Base-by-base conservation (phyloP, 1,140 invertebrate genomes). In the Platyura marginata region DNA sequence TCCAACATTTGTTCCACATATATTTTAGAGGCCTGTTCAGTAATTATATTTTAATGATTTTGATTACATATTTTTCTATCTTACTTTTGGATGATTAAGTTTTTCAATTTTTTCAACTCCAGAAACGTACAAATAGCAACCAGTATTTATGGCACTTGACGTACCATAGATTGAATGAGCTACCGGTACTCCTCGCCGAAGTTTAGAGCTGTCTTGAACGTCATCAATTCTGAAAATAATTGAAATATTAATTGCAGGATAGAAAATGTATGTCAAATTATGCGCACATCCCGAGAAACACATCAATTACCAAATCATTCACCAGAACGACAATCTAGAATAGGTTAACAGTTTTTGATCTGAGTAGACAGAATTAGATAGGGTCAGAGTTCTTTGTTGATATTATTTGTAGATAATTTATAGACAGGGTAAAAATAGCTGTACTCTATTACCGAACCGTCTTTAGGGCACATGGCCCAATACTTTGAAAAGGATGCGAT, bases 141-240 rank as follows among this genome's bases (percentile, higher is more conserved):
- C 91, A 33, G 89, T 79, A 67, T 95, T 97, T 45, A 97, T 92
- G 11, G 93, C 94, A 56, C 81, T 85, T 18, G 91, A 77, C 36
- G 92, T 74, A 18, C 93, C 93, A 69, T 88, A 97, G 49, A 97
- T 94, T 41, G 83, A 83, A 68, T 97, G 93, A 11, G 93, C 91
- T 13, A 95, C 91, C 37, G 89, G 81, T 59, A 93, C 85, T 23
- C 93, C 93, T 61, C 92, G 69, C 51, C 93, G 70, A 39, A 97
- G 65, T 49, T 88, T 84, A 25, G 90, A 94, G 66, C 84, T 90
- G 65, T 97, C 93, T 72, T 97, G 85, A 63, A 97, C 96, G 66
- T 97, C 92, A 68, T 97, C 93, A 60, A 95, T 76, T 56, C 90
- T 94, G 47, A 72, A 65, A 47, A 35, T 51, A 48, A 47, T 49